These are phyloP conservation scores for Gorsachius magnificus DNA, from an alignment of 2,797 vertebrate genomes.

Conservation along the genomic window DNA sequence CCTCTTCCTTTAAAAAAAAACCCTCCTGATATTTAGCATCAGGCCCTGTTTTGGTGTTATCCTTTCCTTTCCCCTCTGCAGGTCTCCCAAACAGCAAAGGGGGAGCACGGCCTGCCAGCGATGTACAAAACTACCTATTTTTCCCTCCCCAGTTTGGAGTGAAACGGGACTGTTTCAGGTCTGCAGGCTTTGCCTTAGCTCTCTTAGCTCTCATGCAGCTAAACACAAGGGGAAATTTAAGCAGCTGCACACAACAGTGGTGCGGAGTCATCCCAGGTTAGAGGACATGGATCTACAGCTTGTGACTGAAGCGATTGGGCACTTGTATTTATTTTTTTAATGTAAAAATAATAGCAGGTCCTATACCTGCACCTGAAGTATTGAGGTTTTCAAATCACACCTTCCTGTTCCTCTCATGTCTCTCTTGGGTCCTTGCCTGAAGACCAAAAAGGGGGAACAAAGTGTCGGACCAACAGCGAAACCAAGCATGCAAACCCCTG, in stretches of 20 bases:
- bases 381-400: rapidly evolving
- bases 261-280: rapidly evolving
- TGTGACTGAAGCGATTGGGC: too few relatives aligned
- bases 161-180: neutral
- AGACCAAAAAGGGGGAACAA: neutral
- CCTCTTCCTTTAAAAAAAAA: neutral
- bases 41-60: rapidly evolving
- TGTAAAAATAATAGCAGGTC: neutral
- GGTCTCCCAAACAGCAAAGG: neutral
- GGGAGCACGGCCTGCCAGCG: neutral
- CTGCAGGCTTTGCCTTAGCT: too few relatives aligned
- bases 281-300: rapidly evolving
- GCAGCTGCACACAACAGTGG: rapidly evolving
- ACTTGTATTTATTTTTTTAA: neutral
- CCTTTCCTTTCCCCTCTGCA: neutral
- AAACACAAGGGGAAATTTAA: neutral
- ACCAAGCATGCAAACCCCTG: rapidly evolving
- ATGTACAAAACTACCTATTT: neutral
- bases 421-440: neutral
- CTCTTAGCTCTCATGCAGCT: neutral
- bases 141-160: neutral
- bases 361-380: neutral
- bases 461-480: neutral
- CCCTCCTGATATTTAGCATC: neutral
- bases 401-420: neutral